Conservation (phyloP, 2,113 vertebrate species). For the Corythaixoides concolor region DNA sequence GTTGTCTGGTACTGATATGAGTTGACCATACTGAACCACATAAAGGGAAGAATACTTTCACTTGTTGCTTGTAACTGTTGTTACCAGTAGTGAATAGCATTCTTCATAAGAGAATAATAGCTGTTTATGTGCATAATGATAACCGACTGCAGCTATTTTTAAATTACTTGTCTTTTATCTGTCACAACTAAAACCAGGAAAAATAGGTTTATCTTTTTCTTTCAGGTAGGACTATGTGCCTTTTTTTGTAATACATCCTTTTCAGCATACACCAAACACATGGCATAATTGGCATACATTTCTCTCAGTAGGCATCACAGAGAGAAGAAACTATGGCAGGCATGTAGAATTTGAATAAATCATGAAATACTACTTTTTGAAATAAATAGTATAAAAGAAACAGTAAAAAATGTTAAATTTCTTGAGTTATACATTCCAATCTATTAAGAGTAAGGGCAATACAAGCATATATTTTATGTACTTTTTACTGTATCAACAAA, state of each 20-base stretch:
- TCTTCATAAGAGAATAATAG: background rate
- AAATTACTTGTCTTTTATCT: background rate
- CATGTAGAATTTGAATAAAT: background rate
- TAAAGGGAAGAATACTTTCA: background rate
- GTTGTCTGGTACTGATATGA: background rate
- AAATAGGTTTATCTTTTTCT: background rate
- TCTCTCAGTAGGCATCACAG: background rate
- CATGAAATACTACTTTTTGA: background rate
- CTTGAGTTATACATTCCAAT: background rate
- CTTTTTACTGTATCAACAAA: background rate
- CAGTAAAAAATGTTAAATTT: background rate
- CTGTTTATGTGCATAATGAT: background rate
- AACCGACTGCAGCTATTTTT: background rate
- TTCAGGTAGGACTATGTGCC: background rate
- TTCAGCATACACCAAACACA: slow-evolving; percentile 3
- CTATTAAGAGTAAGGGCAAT: background rate
- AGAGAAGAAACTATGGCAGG: background rate
- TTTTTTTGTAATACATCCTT: background rate
- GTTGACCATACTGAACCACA: background rate
- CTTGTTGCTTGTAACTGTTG: background rate
- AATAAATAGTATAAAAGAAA: background rate
- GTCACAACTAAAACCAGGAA: background rate
- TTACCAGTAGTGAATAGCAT: background rate
- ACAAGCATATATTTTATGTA: background rate
- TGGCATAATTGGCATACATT: background rate